Evolutionary conservation across 2,113 vertebrate genomes (phyloP), one percentile per base, ranked within the genome.

Genomic region (Etheostoma spectabile): DNA sequence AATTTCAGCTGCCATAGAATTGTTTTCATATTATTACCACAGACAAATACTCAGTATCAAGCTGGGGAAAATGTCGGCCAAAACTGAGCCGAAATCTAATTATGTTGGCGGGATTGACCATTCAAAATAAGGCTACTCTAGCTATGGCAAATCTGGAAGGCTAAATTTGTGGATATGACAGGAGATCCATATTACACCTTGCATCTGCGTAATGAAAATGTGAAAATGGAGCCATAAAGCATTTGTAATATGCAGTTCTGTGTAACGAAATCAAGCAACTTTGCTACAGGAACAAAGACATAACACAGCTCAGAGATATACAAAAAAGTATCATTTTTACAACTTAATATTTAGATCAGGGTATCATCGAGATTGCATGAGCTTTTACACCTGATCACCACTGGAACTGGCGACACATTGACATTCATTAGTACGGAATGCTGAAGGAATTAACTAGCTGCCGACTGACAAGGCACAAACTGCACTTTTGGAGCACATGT

Each of bases 211-310:
- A 93, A 95, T 93, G 91, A 93, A 94, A 92, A 90, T 86, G 81
- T 86, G 88, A 93, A 92, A 95, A 94, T 94, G 80, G 85, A 90
- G 74, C 87, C 92, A 94, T 94, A 92, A 93, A 95, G 82, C 86
- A 91, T 71, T 42, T 80, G 77, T 91, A 93, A 94, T 92, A 94
- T 92, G 85, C 91, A 90, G 84, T 78, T 79, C 62, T 78, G 78
- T 89, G 86, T 86, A 82, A 87, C 80, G 12, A 69, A 69, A 87
- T 80, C 79, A 27, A 1, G 68, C 84, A 85, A 88, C 48, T 61
- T 55, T 42, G 61, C 49, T 42, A 5, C 33, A 14, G 57, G 55
- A 83, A 77, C 46, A 79, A 84, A 82, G 78, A 59, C 46, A 59
- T 16, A 78, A 75, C 35, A 22, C 53, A 51, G 45, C 55, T 49